phyloP scores from a whole-genome alignment of 2,888 invertebrate species.

The Mesorhabditis spiculigera region DNA sequence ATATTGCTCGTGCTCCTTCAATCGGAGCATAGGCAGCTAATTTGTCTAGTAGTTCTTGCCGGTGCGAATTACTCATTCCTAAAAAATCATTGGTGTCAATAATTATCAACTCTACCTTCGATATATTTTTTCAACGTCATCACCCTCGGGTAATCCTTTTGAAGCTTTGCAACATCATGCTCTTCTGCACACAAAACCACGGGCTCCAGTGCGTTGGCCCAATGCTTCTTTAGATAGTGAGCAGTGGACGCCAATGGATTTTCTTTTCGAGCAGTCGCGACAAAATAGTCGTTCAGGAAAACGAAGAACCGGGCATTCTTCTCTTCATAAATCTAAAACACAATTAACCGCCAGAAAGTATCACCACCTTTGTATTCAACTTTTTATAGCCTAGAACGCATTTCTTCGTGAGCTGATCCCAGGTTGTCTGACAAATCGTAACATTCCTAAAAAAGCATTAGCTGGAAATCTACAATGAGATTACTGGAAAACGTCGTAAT shows the following conservation, averaged over 20 bases:
- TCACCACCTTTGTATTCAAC: constrained; percentile 63
- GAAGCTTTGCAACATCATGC: constrained; percentile 18
- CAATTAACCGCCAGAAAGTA: too few species aligned
- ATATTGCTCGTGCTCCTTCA: constrained; percentile 59
- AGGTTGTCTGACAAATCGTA: constrained; percentile 45
- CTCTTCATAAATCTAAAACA: constrained; percentile 70
- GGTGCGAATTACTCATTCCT: constrained; percentile 59
- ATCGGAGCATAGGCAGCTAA: constrained; percentile 61
- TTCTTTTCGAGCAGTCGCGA: constrained; percentile 72
- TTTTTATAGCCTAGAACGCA: constrained; percentile 84
- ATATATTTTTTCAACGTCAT: constrained; percentile 38
- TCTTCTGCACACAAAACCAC: constrained; percentile 36
- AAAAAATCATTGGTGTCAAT: constrained; percentile 5
- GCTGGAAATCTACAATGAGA: neutral
- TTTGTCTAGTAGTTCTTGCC: constrained; percentile 80
- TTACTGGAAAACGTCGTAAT: constrained; percentile 39
- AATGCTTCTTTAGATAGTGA: constrained; percentile 11
- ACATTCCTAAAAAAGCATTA: constrained; percentile 29
- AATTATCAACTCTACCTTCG: constrained; percentile 15
- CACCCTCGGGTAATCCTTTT: constrained; percentile 16
- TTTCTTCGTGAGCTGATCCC: constrained; percentile 64
- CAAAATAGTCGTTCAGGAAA: constrained; percentile 94
- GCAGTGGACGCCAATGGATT: constrained; percentile 6
- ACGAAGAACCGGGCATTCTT: constrained; percentile 72
- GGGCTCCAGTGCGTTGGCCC: constrained; percentile 23